A percentile compares a stretch with the other conserved stretches of the same genome.
Conservation (phyloP, 1,140 invertebrate species). For the Paraescarpia echinospica region DNA sequence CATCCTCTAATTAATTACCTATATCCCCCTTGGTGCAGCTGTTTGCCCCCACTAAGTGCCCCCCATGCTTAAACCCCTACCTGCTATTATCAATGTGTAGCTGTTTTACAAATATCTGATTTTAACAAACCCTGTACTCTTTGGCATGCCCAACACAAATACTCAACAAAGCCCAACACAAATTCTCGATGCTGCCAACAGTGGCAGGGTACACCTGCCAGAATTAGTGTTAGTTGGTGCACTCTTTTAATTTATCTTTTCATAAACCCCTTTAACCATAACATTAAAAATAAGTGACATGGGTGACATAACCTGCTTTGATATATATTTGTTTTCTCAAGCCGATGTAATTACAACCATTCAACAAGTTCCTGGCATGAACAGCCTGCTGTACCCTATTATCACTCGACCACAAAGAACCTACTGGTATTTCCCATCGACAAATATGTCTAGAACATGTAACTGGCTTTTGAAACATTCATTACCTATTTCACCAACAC, state of each 20-base stretch:
- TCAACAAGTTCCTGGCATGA: neutral
- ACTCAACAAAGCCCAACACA: neutral
- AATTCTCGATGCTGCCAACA: neutral
- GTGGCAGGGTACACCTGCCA: neutral
- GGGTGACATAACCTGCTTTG: neutral
- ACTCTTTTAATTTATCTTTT: neutral
- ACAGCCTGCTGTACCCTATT: neutral
- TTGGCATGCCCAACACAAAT: neutral
- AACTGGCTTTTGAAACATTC: neutral
- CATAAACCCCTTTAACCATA: conserved; percentile 1
- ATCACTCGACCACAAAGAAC: neutral
- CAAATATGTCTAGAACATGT: neutral
- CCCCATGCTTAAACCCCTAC: neutral
- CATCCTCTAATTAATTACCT: neutral
- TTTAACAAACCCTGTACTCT: neutral
- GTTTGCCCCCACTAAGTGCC: neutral
- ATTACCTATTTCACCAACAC: neutral
- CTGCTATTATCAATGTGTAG: neutral
- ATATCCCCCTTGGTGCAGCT: neutral
- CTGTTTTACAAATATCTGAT: neutral
- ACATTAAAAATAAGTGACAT: neutral
- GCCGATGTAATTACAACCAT: neutral
- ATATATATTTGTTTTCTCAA: neutral
- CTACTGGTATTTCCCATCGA: neutral
- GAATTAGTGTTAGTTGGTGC: neutral